phyloP scores from a whole-genome alignment of 2,113 vertebrate species.

The Caretta caretta region DNA sequence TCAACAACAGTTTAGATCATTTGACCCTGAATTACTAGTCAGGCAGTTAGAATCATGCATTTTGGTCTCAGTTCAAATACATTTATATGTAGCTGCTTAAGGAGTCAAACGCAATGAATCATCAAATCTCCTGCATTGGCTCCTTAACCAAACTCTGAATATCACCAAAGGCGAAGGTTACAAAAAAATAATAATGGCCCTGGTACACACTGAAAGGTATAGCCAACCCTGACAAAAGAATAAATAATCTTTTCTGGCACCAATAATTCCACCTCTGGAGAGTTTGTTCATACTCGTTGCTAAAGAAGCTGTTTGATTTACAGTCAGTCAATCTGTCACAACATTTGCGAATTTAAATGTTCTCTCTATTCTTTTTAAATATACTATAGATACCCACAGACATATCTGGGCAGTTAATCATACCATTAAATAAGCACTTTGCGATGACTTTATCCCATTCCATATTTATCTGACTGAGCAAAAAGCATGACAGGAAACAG shows the following conservation, averaged over 20 bases:
- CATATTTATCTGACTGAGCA: neutral
- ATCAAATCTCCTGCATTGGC: neutral
- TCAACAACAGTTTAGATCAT: accelerated
- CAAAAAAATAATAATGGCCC: neutral
- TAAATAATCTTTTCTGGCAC: neutral
- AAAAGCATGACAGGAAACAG: neutral
- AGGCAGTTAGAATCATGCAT: neutral
- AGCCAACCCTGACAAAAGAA: neutral
- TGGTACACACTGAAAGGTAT: neutral
- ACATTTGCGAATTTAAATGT: conserved; percentile 41
- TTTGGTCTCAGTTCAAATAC: neutral
- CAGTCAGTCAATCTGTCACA: conserved; percentile 19
- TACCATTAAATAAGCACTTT: neutral
- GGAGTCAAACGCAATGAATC: neutral
- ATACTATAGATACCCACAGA: neutral
- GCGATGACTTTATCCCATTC: neutral
- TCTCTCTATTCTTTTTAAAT: conserved; percentile 6
- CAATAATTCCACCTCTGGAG: conserved; percentile 22
- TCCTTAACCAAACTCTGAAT: neutral
- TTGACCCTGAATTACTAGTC: neutral
- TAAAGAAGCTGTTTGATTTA: conserved; percentile 40
- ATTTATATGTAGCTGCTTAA: neutral
- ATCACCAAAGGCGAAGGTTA: neutral
- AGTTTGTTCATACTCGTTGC: neutral
- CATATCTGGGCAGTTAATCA: neutral